Percentiles rank a stretch among this genome's conserved stretches.
Evolutionary conservation across 2,888 invertebrate genomes (phyloP).

Genomic region (Lycia hirtaria): DNA sequence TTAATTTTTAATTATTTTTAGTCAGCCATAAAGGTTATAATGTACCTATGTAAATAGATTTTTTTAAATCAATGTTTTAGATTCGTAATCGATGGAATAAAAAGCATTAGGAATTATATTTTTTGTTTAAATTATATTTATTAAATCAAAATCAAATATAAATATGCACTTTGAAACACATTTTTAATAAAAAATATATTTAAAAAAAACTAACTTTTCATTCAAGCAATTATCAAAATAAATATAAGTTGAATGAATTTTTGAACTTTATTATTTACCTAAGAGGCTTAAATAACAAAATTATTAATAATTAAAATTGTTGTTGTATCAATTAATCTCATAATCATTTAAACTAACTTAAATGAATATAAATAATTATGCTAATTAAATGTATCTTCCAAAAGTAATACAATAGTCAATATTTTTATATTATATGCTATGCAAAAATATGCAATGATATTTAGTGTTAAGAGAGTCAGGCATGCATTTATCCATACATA

Average conservation of each 20-base stretch:
- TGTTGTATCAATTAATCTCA: conserved; percentile 14
- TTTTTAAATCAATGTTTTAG: conserved; percentile 16
- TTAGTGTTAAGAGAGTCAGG: conserved; percentile 62
- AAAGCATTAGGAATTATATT: background rate
- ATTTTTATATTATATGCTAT: conserved; percentile 72
- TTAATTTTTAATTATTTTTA: conserved; percentile 19
- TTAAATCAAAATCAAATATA: background rate
- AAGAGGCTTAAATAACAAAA: conserved; percentile 14
- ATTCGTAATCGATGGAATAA: background rate
- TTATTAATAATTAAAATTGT: conserved; percentile 5
- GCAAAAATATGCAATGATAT: conserved; percentile 57
- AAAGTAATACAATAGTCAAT: conserved; percentile 42
- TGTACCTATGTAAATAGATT: conserved; percentile 33
- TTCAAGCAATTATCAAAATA: background rate
- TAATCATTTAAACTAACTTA: conserved; percentile 13
- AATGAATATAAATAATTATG: conserved; percentile 8
- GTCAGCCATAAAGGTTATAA: conserved; percentile 21
- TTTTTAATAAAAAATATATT: background rate
- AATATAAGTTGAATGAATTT: background rate
- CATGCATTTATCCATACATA: too few species aligned
- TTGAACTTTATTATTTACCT: conserved; percentile 3
- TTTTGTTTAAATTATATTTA: background rate
- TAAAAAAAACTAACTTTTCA: conserved; percentile 3
- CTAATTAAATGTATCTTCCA: conserved; percentile 23
- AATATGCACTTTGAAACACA: background rate